Percentiles rank a stretch among this genome's conserved stretches.
These are phyloP conservation scores for Drosophila elegans DNA, from an alignment of 1,140 invertebrate genomes.

Conservation along the genomic window DNA sequence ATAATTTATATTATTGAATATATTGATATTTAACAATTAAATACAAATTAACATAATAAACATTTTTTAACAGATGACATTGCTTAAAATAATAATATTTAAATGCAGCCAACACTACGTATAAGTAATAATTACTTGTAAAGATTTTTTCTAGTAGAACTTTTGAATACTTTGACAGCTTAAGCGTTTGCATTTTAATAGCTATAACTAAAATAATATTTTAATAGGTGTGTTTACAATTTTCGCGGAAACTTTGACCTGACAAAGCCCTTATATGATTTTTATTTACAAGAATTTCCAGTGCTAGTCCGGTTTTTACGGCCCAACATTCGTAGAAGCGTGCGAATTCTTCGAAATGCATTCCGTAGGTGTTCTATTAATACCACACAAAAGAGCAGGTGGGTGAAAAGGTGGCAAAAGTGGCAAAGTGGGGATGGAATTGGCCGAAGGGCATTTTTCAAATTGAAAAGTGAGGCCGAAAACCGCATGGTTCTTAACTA, in stretches of 20 bases:
- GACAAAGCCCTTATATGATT: neutral
- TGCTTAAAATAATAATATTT: too few relatives aligned
- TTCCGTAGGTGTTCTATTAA: conserved; percentile 29
- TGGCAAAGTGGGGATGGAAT: neutral
- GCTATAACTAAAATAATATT: neutral
- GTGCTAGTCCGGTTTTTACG: conserved; percentile 41
- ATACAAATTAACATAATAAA: too few relatives aligned
- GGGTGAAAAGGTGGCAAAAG: neutral
- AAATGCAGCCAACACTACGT: neutral
- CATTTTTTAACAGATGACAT: too few relatives aligned
- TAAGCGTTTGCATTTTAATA: neutral
- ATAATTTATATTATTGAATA: too few relatives aligned
- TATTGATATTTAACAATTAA: too few relatives aligned
- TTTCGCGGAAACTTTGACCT: conserved; percentile 29
- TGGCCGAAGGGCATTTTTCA: conserved; percentile 67
- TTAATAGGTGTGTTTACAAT: conserved; percentile 14
- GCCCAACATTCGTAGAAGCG: conserved; percentile 36
- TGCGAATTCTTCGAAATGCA: conserved; percentile 55
- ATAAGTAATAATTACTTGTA: neutral
- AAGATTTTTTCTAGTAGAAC: too few relatives aligned
- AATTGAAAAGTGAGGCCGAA: conserved; percentile 76
- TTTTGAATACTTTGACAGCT: neutral
- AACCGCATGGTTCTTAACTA: conserved; percentile 82
- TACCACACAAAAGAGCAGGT: conserved; percentile 9
- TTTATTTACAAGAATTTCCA: neutral